Conservation (phyloP, 2,797 vertebrate genomes). For the Leucoraja ocellata region DNA sequence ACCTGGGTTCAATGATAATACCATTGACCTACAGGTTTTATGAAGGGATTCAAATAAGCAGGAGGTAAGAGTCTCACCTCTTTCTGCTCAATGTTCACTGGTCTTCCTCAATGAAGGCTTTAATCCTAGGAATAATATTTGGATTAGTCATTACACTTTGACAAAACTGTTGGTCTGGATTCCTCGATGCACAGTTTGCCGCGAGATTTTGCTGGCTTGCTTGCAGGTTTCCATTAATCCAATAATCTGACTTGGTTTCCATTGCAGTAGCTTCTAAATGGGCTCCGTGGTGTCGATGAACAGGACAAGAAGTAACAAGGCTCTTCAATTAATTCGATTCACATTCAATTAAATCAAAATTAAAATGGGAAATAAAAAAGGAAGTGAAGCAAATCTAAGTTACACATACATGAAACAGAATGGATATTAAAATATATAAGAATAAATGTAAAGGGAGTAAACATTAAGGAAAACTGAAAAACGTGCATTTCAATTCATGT, state of each 20-base stretch:
- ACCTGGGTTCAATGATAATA: not conserved
- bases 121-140: not conserved
- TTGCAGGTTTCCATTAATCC: not conserved
- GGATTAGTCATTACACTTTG: not conserved
- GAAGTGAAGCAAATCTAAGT: not conserved
- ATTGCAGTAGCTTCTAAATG: not conserved
- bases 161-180: not conserved
- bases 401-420: not conserved
- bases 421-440: not conserved
- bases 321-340: not conserved
- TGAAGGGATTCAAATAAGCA: not conserved
- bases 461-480: not conserved
- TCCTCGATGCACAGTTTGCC: not conserved
- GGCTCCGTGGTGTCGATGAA: not conserved
- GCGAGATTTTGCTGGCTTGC: not conserved
- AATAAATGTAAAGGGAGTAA: not conserved
- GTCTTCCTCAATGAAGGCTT: not conserved
- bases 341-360: not conserved
- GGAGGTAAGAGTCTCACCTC: not conserved
- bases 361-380: no score
- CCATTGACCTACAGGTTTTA: not conserved
- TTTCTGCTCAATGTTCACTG: not conserved
- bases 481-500: not conserved
- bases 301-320: not conserved
- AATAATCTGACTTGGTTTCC: not conserved